These are phyloP conservation scores for Ctenosaura bakeri DNA, from an alignment of 2,797 vertebrate genomes.

Conservation along the genomic window DNA sequence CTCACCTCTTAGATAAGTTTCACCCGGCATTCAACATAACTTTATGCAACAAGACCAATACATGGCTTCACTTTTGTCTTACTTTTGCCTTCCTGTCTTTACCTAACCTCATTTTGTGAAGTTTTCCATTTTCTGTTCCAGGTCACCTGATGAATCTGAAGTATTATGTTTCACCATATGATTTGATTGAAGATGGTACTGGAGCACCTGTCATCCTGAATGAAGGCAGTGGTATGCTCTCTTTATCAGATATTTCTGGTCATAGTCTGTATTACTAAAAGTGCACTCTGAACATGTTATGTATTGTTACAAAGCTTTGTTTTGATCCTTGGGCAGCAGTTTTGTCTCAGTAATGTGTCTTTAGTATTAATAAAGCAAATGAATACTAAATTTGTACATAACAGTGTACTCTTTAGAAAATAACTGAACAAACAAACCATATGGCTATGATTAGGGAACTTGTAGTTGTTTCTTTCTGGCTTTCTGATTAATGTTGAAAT, in stretches of 20 bases:
- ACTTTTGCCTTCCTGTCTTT: not conserved
- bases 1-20: not conserved
- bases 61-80: not conserved
- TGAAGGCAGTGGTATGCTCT: slow-evolving; percentile 86
- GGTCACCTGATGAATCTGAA: slow-evolving; percentile 95
- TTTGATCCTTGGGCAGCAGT: not conserved
- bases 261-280: not conserved
- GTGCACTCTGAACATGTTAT: not conserved
- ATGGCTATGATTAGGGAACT: not conserved
- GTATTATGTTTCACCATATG: slow-evolving; percentile 96
- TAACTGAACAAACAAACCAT: not conserved
- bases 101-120: not conserved
- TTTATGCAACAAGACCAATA: not conserved
- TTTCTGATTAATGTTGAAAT: not conserved
- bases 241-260: not conserved
- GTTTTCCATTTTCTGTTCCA: slow-evolving; percentile 62
- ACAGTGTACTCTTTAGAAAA: not conserved
- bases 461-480: not conserved
- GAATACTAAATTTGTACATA: not conserved
- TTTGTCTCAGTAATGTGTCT: not conserved
- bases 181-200: slow-evolving; percentile 90
- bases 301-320: not conserved
- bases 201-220: slow-evolving; percentile 87
- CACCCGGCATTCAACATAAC: not conserved
- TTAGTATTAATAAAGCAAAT: not conserved